Conservation (phyloP, 1,140 invertebrate species). For the Nilaparvata lugens region DNA sequence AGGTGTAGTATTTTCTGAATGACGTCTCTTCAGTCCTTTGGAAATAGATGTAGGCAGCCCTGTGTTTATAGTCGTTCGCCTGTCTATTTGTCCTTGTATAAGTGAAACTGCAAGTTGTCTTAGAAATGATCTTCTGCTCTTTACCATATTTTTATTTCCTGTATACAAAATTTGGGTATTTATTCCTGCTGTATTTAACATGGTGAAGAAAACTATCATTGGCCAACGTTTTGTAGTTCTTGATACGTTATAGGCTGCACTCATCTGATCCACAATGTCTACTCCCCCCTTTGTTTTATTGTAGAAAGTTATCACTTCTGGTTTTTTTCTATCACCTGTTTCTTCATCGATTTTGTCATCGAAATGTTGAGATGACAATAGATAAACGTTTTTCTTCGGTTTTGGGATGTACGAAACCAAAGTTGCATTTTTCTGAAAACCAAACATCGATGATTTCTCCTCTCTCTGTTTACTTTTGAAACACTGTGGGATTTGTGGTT, state of each 20-base stretch:
- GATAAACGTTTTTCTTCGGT: slow-evolving; percentile 25
- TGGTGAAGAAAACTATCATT: slow-evolving; percentile 25
- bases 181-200: too few relatives aligned
- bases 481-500: slow-evolving; percentile 28
- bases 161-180: too few relatives aligned
- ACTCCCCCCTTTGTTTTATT: slow-evolving; percentile 35
- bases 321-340: slow-evolving; percentile 27
- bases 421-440: slow-evolving; percentile 15
- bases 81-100: too few relatives aligned
- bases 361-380: slow-evolving; percentile 24
- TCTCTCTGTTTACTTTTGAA: slow-evolving; percentile 13
- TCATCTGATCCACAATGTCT: slow-evolving; percentile 32
- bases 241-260: slow-evolving; percentile 18
- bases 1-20: too few relatives aligned
- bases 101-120: too few relatives aligned
- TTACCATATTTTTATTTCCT: too few relatives aligned
- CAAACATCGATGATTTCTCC: slow-evolving; percentile 9
- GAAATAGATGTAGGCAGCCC: too few relatives aligned
- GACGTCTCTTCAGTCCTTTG: too few relatives aligned
- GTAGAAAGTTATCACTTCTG: slow-evolving; percentile 33
- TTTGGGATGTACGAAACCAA: slow-evolving; percentile 26
- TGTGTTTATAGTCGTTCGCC: too few relatives aligned
- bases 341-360: slow-evolving; percentile 20
- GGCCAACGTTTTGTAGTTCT: slow-evolving; percentile 30
- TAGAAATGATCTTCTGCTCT: too few relatives aligned